Conservation (phyloP, 2,113 vertebrate species). For the Corapipo altera region DNA sequence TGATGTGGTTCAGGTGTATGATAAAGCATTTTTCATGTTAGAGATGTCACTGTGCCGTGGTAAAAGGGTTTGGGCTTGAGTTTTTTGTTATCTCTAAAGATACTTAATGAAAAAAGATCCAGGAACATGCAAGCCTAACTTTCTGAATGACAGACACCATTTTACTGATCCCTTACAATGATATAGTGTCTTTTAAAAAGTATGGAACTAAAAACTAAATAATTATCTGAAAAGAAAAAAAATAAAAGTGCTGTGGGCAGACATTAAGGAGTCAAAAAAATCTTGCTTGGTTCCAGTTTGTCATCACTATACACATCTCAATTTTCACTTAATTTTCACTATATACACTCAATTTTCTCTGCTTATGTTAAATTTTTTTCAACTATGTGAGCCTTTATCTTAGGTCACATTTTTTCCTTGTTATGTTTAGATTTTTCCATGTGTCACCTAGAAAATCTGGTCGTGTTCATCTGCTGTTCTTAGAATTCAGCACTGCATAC, state of each 20-base stretch:
- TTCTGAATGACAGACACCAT: neutral
- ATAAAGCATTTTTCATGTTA: neutral
- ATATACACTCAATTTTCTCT: neutral
- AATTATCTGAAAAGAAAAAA: neutral
- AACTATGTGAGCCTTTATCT: neutral
- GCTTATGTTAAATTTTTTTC: neutral
- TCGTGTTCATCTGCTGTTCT: neutral
- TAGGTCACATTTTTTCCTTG: neutral
- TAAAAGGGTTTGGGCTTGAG: neutral
- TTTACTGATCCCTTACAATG: neutral
- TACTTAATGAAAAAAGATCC: neutral
- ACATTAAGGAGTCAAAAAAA: neutral
- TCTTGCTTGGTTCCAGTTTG: neutral
- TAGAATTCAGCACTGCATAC: neutral
- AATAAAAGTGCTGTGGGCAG: neutral
- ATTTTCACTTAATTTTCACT: neutral
- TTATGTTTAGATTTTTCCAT: neutral
- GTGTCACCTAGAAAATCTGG: neutral
- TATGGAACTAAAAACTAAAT: neutral
- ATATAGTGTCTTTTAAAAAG: neutral
- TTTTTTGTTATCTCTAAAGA: neutral
- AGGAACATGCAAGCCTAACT: neutral
- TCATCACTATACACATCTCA: neutral
- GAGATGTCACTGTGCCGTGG: neutral
- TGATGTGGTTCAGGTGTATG: neutral